A percentile compares a stretch with the other conserved stretches of the same genome.
Conservation (phyloP, 2,888 invertebrate genomes). For the Agonum fuliginosum region DNA sequence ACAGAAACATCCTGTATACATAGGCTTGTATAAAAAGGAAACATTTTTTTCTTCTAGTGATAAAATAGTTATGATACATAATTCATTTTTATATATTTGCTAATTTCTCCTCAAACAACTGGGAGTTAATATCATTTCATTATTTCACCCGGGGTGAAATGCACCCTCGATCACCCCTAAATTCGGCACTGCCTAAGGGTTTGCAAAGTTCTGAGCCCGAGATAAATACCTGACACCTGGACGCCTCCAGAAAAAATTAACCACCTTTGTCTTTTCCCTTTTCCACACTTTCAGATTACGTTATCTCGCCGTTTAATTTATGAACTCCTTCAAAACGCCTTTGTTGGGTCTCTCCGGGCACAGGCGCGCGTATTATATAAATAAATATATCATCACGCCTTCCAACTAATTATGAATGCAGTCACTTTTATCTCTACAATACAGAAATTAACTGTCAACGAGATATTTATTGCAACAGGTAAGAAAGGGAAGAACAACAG, state of each 20-base stretch:
- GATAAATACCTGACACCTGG: slow-evolving; percentile 44
- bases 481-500: neutral
- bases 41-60: too few relatives aligned
- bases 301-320: slow-evolving; percentile 25
- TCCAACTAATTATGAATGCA: slow-evolving; percentile 24
- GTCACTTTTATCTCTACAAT: slow-evolving; percentile 21
- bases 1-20: too few relatives aligned
- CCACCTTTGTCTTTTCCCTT: slow-evolving; percentile 41
- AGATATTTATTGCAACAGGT: slow-evolving; percentile 37
- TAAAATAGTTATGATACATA: too few relatives aligned
- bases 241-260: slow-evolving; percentile 40
- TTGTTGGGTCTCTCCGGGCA: neutral
- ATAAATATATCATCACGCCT: slow-evolving; percentile 36
- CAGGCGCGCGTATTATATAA: slow-evolving; percentile 5
- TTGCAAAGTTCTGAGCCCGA: slow-evolving; percentile 16
- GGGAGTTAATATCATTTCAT: too few relatives aligned
- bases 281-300: slow-evolving; percentile 39
- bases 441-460: slow-evolving; percentile 28
- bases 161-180: too few relatives aligned
- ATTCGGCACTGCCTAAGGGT: too few relatives aligned
- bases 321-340: slow-evolving; percentile 33
- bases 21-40: too few relatives aligned
- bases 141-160: too few relatives aligned
- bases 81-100: too few relatives aligned
- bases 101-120: too few relatives aligned